These are phyloP conservation scores for Tyria jacobaeae DNA, from an alignment of 2,888 invertebrate genomes.

Conservation along the genomic window DNA sequence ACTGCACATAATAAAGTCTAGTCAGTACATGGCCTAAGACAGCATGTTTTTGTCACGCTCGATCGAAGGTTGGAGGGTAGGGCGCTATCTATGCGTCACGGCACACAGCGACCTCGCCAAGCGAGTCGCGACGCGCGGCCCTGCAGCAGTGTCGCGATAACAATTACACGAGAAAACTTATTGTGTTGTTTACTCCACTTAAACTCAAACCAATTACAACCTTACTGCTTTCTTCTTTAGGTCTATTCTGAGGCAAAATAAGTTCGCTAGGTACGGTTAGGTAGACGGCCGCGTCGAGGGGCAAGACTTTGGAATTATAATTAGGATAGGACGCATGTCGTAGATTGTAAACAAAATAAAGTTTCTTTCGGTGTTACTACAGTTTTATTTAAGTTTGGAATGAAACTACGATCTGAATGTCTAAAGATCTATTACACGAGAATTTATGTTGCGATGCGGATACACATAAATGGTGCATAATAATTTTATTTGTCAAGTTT, in stretches of 20 bases:
- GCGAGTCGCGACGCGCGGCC: constrained; percentile 48
- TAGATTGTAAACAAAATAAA: constrained; percentile 20
- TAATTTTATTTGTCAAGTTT: background rate
- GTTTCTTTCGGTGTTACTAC: background rate
- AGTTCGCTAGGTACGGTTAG: constrained; percentile 35
- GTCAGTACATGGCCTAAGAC: background rate
- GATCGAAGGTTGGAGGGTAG: constrained; percentile 65
- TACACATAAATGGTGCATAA: background rate
- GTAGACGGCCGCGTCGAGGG: constrained; percentile 37
- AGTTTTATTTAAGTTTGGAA: background rate
- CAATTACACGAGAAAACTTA: constrained; percentile 74
- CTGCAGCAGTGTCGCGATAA: constrained; percentile 74
- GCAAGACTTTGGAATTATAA: constrained; percentile 51
- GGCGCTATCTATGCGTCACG: constrained; percentile 72
- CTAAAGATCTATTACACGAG: background rate
- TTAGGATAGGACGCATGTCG: constrained; percentile 44
- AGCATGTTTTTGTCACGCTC: constrained; percentile 37
- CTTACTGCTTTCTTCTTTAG: constrained; percentile 15
- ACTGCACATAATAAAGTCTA: background rate
- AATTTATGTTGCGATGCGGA: background rate
- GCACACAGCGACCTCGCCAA: constrained; percentile 51
- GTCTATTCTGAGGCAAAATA: constrained; percentile 3
- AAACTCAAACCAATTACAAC: constrained; percentile 31
- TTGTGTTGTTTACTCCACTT: constrained; percentile 58
- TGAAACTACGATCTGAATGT: background rate